These are phyloP conservation scores for Lordiphosa stackelbergi DNA, from an alignment of 1,140 invertebrate genomes.

Conservation along the genomic window DNA sequence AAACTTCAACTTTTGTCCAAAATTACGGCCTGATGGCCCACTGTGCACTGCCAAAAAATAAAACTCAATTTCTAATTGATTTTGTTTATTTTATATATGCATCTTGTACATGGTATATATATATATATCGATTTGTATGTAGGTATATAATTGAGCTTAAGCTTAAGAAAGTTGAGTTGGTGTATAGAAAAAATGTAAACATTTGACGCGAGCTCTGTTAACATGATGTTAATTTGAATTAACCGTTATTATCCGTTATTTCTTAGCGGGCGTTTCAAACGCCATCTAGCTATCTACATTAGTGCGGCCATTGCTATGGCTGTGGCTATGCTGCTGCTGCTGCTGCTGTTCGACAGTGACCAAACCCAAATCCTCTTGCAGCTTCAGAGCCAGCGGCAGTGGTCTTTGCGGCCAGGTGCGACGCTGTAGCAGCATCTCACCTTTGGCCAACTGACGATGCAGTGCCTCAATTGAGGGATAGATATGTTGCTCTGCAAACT, in stretches of 20 bases:
- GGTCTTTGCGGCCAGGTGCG: slow-evolving; percentile 76
- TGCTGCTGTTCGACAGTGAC: slow-evolving; percentile 26
- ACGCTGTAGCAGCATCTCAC: slow-evolving; percentile 69
- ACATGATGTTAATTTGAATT: slow-evolving; percentile 25
- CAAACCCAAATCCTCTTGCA: slow-evolving; percentile 55
- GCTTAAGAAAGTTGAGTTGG: slow-evolving; percentile 24
- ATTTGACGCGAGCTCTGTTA: slow-evolving; percentile 39
- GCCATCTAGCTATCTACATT: slow-evolving; percentile 23
- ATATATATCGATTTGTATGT: background rate
- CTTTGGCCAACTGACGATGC: slow-evolving; percentile 77
- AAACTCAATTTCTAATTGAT: too few relatives aligned
- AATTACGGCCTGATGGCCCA: too few relatives aligned
- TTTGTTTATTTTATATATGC: slow-evolving; percentile 3
- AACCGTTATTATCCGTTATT: slow-evolving; percentile 28
- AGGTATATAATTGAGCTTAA: slow-evolving; percentile 23
- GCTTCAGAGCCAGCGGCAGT: slow-evolving; percentile 52
- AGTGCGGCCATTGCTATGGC: background rate
- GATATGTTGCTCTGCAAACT: slow-evolving; percentile 84
- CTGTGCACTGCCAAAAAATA: too few relatives aligned
- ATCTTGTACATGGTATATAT: slow-evolving; percentile 3
- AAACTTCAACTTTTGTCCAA: too few relatives aligned
- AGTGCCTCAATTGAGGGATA: slow-evolving; percentile 78
- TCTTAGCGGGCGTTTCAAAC: slow-evolving; percentile 50
- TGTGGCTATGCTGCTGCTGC: too few relatives aligned
- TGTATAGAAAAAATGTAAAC: slow-evolving; percentile 45